Base-by-base conservation (phyloP, 2,888 invertebrate species). In the Pseudolycoriella hygida region DNA sequence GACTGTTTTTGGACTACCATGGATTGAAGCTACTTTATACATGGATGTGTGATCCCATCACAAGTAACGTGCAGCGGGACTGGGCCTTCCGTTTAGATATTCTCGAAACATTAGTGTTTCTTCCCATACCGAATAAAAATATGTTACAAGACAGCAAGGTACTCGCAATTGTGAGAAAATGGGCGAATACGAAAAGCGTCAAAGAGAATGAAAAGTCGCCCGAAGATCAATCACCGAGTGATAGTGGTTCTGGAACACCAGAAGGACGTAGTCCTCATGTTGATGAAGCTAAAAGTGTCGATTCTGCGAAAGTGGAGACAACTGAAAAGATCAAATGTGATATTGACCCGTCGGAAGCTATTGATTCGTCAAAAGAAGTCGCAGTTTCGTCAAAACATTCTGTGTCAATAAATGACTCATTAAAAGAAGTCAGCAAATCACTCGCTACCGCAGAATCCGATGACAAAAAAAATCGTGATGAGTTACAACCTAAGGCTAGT, bases 71-170 rank as follows among this genome's bases (percentile, higher is more conserved):
- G 4, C 49, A 52, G 32, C 31, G 19, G 14, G 47, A 48, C 8
- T 20, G 46, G 3, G 40, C 42, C 42, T 50, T 41, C 61, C 85
- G 86, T 65, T 71, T 74, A 50, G 78, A 80, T 55, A 71, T 84
- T 58, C 67, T 96, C 19, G 77, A 80, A 56, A 85, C 89, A 0
- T 67, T 97, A 47, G 79, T 80, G 51, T 75, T 80, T 17, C 71
- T 97, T 51, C 94, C 96, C 10, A 89, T 97, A 51, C 81, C 86
- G 2, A 93, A 94, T 64, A 90, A 87, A 66, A 90, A 89, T 0
- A 81, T 90, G 72, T 70, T 97, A 8, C 82, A 85, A 56, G 94
- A 96, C 59, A 90, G 88, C 55, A 87, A 92, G 56, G 84, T 97
- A 51, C 73, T 88, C 56, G 71, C 76, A 19, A 77, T 85, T 12